Evolutionary conservation across 2,888 invertebrate species (phyloP).

Genomic region (Chironomus tentans): DNA sequence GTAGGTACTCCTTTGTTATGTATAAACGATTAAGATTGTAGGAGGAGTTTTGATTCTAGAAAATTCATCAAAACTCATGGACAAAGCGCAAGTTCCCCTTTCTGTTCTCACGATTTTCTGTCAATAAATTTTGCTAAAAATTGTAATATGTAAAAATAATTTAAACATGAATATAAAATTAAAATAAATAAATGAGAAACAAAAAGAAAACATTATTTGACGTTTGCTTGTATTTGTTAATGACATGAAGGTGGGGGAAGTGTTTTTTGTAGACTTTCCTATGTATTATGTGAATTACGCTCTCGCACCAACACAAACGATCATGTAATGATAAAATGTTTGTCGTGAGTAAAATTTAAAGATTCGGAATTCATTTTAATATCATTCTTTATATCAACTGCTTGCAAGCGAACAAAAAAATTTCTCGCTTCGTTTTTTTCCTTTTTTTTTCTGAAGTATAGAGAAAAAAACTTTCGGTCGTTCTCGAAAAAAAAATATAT

Average conservation of each 20-base stretch:
- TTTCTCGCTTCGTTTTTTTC: conserved; percentile 11
- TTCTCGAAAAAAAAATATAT: background rate
- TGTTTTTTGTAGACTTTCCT: background rate
- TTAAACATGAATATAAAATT: background rate
- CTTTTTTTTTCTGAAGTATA: background rate
- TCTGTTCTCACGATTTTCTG: too few species aligned
- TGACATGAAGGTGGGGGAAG: background rate
- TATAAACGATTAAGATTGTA: too few species aligned
- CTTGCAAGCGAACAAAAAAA: conserved; percentile 25
- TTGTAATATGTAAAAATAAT: background rate
- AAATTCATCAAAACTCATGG: too few species aligned
- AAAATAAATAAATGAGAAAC: background rate
- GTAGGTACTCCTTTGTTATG: too few species aligned
- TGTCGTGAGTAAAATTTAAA: background rate
- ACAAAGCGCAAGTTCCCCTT: too few species aligned
- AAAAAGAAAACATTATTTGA: background rate
- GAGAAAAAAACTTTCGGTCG: background rate
- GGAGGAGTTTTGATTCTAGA: too few species aligned
- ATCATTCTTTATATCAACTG: conserved; percentile 12
- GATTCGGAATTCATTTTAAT: conserved; percentile 9
- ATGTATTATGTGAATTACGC: background rate
- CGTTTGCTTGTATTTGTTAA: background rate
- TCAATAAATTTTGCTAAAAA: too few species aligned
- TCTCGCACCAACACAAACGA: background rate
- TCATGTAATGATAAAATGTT: background rate